A percentile compares a stretch with the other conserved stretches of the same genome.
phyloP scores from a whole-genome alignment of 2,113 vertebrate genomes.

The Microtus pennsylvanicus region DNA sequence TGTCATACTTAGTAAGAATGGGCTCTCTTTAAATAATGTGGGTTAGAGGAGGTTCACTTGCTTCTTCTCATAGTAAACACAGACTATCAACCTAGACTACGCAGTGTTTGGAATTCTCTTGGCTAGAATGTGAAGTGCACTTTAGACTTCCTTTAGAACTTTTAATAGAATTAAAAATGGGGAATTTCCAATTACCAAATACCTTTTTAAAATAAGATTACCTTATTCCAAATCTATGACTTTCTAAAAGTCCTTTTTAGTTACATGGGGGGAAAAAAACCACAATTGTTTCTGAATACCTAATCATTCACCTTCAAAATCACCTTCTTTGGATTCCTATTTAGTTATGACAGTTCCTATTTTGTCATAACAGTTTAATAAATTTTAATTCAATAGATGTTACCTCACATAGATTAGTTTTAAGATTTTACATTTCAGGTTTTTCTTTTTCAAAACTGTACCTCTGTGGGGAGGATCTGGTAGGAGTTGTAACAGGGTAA shows the following conservation, averaged over 20 bases:
- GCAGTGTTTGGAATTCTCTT: constrained; percentile 18
- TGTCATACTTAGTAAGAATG: not conserved
- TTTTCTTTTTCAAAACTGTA: not conserved
- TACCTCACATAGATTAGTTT: constrained; percentile 39
- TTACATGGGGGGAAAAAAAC: not conserved
- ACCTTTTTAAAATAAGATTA: constrained; percentile 59
- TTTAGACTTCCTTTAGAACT: constrained; percentile 36
- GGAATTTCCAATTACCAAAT: constrained; percentile 24
- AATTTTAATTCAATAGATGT: not conserved
- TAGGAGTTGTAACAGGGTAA: not conserved
- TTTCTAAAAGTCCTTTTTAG: not conserved
- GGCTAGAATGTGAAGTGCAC: constrained; percentile 39
- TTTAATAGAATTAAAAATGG: constrained; percentile 50
- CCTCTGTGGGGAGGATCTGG: not conserved
- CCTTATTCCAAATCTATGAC: constrained; percentile 24
- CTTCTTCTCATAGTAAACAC: not conserved
- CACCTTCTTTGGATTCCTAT: constrained; percentile 16
- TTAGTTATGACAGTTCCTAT: not conserved
- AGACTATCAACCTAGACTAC: not conserved
- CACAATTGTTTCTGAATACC: constrained; percentile 9
- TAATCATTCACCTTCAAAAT: constrained; percentile 25
- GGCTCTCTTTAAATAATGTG: not conserved
- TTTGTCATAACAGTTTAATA: not conserved
- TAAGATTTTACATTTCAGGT: constrained; percentile 41
- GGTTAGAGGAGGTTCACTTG: not conserved